phyloP scores from a whole-genome alignment of 2,113 vertebrate genomes.

The Xiphias gladius region DNA sequence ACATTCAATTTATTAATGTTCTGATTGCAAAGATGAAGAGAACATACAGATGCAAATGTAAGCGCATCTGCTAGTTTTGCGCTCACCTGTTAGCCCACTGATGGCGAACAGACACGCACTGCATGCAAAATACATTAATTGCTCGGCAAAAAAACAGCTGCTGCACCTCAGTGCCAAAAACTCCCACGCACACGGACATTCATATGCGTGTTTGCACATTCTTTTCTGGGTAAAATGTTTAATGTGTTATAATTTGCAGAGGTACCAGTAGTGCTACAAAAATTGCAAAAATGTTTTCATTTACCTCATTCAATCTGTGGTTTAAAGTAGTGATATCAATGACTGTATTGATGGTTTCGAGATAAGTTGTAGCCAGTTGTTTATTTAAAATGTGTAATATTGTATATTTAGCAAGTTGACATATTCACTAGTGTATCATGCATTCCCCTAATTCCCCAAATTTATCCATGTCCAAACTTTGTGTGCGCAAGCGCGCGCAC shows the following conservation, averaged over 20 bases:
- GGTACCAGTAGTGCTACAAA: not conserved
- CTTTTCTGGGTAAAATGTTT: slow-evolving; percentile 41
- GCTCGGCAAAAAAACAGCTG: slow-evolving; percentile 50
- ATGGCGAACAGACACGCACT: not conserved
- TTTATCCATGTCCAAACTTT: slow-evolving; percentile 27
- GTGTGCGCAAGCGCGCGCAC: too few species aligned
- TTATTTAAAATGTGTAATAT: slow-evolving; percentile 44
- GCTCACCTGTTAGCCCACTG: slow-evolving; percentile 46
- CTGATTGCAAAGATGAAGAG: slow-evolving; percentile 9
- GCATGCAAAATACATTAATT: slow-evolving; percentile 63
- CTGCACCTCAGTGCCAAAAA: slow-evolving; percentile 41
- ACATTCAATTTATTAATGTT: slow-evolving; percentile 46
- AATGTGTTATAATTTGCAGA: slow-evolving; percentile 26
- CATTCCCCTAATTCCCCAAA: slow-evolving; percentile 40
- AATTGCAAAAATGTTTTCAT: not conserved
- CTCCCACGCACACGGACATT: slow-evolving; percentile 30
- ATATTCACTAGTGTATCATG: slow-evolving; percentile 43
- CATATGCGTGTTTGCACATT: slow-evolving; percentile 16
- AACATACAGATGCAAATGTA: slow-evolving; percentile 53
- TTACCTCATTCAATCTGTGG: not conserved
- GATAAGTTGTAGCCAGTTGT: not conserved
- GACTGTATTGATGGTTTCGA: not conserved
- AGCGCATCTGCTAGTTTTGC: slow-evolving; percentile 58
- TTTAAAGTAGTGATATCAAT: not conserved
- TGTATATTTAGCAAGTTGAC: slow-evolving; percentile 35